phyloP scores from a whole-genome alignment of 2,797 vertebrate genomes.

The Pseudomugil tenellus region DNA sequence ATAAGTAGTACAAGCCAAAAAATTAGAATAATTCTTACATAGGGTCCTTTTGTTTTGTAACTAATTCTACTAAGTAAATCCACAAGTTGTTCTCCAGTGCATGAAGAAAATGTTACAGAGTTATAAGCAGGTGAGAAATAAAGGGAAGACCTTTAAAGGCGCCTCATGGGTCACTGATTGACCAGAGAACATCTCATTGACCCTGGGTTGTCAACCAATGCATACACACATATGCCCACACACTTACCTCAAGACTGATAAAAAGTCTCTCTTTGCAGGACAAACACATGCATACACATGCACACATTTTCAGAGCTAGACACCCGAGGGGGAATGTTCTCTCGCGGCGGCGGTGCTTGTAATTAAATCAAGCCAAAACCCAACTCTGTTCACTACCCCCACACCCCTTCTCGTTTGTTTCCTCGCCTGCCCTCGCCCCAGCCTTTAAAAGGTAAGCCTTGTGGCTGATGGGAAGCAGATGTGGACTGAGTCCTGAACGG shows the following conservation, averaged over 20 bases:
- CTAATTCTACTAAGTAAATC: slow-evolving; percentile 31
- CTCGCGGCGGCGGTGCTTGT: slow-evolving; percentile 83
- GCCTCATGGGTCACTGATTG: slow-evolving; percentile 40
- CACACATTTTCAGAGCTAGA: slow-evolving; percentile 49
- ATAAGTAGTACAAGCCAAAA: too few species aligned
- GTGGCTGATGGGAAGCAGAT: slow-evolving; percentile 88
- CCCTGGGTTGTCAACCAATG: slow-evolving; percentile 24
- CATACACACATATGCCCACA: slow-evolving; percentile 7
- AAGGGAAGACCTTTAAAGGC: slow-evolving; percentile 27
- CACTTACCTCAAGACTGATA: slow-evolving; percentile 10
- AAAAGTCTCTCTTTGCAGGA: slow-evolving; percentile 30
- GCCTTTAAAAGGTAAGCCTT: slow-evolving; percentile 82
- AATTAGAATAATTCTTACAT: slow-evolving; percentile 36
- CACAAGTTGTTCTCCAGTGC: slow-evolving; percentile 5
- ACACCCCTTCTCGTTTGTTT: slow-evolving; percentile 43
- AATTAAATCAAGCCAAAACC: slow-evolving; percentile 93
- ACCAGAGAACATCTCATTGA: slow-evolving; percentile 43
- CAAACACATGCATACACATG: slow-evolving; percentile 50
- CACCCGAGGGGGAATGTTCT: slow-evolving; percentile 73
- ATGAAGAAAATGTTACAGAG: slow-evolving; percentile 18
- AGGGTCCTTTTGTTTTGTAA: slow-evolving; percentile 14
- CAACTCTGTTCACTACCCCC: slow-evolving; percentile 66
- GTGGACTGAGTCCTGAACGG: slow-evolving; percentile 79
- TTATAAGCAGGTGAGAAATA: slow-evolving; percentile 29
- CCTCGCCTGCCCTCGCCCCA: slow-evolving; percentile 60